Percentiles rank a stretch among this genome's conserved stretches.
Evolutionary conservation across 2,113 vertebrate genomes (phyloP).

Genomic region (Semicossyphus pulcher): DNA sequence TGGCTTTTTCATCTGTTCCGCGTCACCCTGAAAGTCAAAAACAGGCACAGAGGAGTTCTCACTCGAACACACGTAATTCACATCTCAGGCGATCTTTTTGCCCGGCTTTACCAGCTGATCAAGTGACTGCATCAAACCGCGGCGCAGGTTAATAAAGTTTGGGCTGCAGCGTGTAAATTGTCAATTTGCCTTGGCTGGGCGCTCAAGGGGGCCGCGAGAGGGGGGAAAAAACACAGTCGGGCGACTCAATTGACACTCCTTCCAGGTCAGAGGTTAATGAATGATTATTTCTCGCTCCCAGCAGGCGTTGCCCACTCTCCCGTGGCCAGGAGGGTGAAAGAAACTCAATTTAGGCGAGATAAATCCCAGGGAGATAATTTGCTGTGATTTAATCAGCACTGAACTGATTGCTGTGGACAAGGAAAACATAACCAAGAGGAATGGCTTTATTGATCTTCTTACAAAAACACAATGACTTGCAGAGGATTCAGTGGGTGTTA

Average conservation of each 20-base stretch:
- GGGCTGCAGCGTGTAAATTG: constrained; percentile 60
- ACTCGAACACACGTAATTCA: constrained; percentile 8
- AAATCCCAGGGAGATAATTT: constrained; percentile 77
- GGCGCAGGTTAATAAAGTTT: constrained; percentile 74
- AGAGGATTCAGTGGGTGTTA: constrained; percentile 56
- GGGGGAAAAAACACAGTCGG: constrained; percentile 46
- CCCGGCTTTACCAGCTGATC: constrained; percentile 55
- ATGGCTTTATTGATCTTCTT: constrained; percentile 79
- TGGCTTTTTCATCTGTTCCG: constrained; percentile 32
- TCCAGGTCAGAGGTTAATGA: constrained; percentile 85
- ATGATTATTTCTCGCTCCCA: constrained; percentile 82
- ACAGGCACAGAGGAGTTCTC: neutral
- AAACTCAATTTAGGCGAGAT: constrained; percentile 77
- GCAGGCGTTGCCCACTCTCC: constrained; percentile 77
- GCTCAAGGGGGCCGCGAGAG: constrained; percentile 34
- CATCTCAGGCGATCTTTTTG: neutral
- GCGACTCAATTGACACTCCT: constrained; percentile 73
- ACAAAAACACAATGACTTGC: constrained; percentile 47
- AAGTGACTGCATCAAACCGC: constrained; percentile 55
- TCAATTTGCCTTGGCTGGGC: constrained; percentile 61
- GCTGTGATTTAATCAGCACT: constrained; percentile 77
- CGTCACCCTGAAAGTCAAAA: neutral
- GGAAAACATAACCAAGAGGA: constrained; percentile 77
- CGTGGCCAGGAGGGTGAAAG: constrained; percentile 75
- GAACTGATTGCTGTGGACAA: constrained; percentile 74